Evolutionary conservation across 2,888 invertebrate species (phyloP).

Genomic region (Chrysomela aeneicollis): DNA sequence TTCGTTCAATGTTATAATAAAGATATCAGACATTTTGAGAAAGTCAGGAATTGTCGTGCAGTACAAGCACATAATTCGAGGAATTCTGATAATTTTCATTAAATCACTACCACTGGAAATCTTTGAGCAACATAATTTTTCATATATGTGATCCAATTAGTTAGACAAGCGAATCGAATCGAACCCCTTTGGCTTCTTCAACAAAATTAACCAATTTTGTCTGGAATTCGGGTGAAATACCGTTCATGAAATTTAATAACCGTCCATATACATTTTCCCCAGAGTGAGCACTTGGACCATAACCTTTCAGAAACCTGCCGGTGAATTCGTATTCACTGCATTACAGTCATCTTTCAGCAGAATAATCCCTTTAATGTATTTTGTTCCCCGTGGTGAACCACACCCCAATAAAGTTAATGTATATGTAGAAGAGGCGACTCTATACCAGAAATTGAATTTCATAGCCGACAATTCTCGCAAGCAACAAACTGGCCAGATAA

Average conservation of each 20-base stretch:
- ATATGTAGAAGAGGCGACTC: constrained; percentile 28
- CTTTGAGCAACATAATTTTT: too few relatives aligned
- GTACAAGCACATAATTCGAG: too few relatives aligned
- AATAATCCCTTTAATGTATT: constrained; percentile 35
- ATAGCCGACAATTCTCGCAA: neutral
- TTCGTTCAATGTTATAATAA: too few relatives aligned
- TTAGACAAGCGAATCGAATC: too few relatives aligned
- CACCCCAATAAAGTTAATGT: constrained; percentile 37
- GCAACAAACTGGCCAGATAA: neutral
- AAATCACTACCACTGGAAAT: too few relatives aligned
- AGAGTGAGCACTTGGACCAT: constrained; percentile 8
- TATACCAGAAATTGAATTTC: constrained; percentile 19
- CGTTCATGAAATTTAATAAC: neutral
- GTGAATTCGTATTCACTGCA: constrained; percentile 11
- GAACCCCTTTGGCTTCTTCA: neutral
- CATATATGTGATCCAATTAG: too few relatives aligned
- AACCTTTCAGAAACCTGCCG: neutral
- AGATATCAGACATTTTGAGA: too few relatives aligned
- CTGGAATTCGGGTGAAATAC: too few relatives aligned
- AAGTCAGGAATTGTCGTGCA: too few relatives aligned
- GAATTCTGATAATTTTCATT: too few relatives aligned
- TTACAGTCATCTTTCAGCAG: constrained; percentile 28
- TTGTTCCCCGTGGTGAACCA: constrained; percentile 30
- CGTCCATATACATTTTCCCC: neutral
- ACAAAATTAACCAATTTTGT: too few relatives aligned